phyloP scores from a whole-genome alignment of 53 echinoderm and acorn worm species.

The Patiria pectinifera region DNA sequence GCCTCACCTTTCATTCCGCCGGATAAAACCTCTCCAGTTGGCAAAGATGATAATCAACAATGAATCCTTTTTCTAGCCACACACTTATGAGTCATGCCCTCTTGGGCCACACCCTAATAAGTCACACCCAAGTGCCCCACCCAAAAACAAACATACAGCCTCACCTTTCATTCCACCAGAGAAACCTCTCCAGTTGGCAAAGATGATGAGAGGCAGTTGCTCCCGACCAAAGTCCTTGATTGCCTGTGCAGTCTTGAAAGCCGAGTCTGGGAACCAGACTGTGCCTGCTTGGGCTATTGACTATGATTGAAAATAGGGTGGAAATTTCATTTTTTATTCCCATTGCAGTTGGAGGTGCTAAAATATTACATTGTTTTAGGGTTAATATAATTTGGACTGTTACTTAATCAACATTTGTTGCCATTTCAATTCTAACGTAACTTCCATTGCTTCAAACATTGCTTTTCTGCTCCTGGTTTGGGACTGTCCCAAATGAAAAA shows the following conservation, averaged over 20 bases:
- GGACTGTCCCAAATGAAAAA: too few species aligned
- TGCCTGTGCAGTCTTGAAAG: conserved; percentile 98
- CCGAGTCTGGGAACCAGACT: conserved; percentile 99
- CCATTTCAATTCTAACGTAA: too few species aligned
- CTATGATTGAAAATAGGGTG: conserved; percentile 31
- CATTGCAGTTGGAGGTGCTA: too few species aligned
- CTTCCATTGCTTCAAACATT: too few species aligned
- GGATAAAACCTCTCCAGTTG: conserved; percentile 97
- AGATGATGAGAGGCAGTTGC: conserved; percentile 91
- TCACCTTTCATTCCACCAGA: conserved; percentile 99
- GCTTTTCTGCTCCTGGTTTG: too few species aligned
- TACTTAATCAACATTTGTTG: too few species aligned
- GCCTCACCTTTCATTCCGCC: conserved; percentile 96
- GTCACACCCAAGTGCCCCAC: neutral
- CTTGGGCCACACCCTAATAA: neutral
- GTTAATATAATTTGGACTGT: too few species aligned
- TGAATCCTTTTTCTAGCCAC: neutral
- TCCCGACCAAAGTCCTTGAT: conserved; percentile 94
- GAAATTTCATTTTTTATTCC: neutral
- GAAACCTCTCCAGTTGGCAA: conserved; percentile 99
- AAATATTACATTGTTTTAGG: too few species aligned
- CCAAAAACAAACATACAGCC: neutral
- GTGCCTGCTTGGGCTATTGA: conserved; percentile 91
- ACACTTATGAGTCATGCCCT: too few species aligned
- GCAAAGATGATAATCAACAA: conserved; percentile 79